These are phyloP conservation scores for Sebastes hopkinsi DNA, from an alignment of 2,797 vertebrate species.

Conservation along the genomic window DNA sequence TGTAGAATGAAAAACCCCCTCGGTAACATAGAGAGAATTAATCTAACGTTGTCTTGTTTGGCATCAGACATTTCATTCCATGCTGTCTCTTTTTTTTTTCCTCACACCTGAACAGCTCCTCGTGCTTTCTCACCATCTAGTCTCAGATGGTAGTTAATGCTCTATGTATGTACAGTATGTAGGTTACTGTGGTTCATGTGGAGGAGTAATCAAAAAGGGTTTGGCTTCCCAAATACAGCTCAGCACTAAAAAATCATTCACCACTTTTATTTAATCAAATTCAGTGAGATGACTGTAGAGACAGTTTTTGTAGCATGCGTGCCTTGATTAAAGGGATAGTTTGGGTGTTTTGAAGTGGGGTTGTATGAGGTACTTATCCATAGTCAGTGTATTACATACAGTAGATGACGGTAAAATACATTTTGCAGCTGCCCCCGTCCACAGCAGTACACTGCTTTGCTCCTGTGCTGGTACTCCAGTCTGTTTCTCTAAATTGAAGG, in stretches of 20 bases:
- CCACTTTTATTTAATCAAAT: neutral
- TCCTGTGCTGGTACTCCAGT: no score
- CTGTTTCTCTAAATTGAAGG: no score
- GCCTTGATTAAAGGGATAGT: neutral
- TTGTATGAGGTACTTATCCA: neutral
- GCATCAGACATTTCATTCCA: constrained; percentile 37
- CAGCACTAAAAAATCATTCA: neutral
- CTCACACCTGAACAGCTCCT: neutral
- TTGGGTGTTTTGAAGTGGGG: neutral
- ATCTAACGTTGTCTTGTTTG: constrained; percentile 35
- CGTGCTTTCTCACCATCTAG: constrained; percentile 28
- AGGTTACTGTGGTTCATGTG: neutral
- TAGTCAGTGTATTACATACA: neutral
- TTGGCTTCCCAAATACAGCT: constrained; percentile 49
- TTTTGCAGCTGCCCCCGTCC: no score
- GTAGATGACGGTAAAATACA: no score
- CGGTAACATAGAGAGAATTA: constrained; percentile 29
- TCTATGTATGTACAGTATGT: neutral
- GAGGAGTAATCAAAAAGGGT: neutral
- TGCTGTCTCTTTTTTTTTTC: neutral
- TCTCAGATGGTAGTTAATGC: constrained; percentile 24
- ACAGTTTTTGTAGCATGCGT: neutral
- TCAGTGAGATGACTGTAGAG: neutral
- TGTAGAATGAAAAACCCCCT: neutral
- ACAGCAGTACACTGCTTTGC: no score